Conservation (phyloP, 1,140 invertebrate genomes). For the Drosophila rhopaloa region DNA sequence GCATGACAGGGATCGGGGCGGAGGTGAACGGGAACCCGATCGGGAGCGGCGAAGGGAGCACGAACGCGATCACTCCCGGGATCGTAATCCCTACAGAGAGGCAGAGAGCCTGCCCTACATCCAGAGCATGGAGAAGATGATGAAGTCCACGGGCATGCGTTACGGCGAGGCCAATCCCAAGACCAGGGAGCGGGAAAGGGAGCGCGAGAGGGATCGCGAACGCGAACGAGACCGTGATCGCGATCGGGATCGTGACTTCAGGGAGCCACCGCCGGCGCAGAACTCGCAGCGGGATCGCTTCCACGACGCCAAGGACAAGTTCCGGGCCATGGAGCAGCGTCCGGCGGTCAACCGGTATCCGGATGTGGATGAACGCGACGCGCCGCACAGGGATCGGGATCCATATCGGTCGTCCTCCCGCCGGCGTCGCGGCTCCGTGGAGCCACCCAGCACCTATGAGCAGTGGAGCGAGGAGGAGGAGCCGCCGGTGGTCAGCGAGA, state of each 20-base stretch:
- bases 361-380: constrained; percentile 85
- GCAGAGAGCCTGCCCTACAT: constrained; percentile 83
- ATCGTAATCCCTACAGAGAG: constrained; percentile 81
- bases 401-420: constrained; percentile 60
- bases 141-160: constrained; percentile 82
- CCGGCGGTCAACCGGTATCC: constrained; percentile 86
- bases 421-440: constrained; percentile 61
- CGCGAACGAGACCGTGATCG: constrained; percentile 1
- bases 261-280: constrained; percentile 7
- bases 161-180: constrained; percentile 58
- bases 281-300: constrained; percentile 84
- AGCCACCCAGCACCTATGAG: constrained; percentile 60
- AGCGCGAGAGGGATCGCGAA: not conserved
- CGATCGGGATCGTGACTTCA: constrained; percentile 12
- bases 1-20: constrained; percentile 14
- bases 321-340: constrained; percentile 89
- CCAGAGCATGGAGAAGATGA: constrained; percentile 84
- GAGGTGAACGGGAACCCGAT: constrained; percentile 12
- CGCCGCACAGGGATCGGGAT: constrained; percentile 28
- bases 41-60: constrained; percentile 40
- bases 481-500: constrained; percentile 16
- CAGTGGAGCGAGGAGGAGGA: constrained; percentile 79
- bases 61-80: constrained; percentile 59
- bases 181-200: constrained; percentile 22
- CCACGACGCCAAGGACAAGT: constrained; percentile 93